Conservation (phyloP, 2,888 invertebrate genomes). For the Callinectes sapidus region DNA sequence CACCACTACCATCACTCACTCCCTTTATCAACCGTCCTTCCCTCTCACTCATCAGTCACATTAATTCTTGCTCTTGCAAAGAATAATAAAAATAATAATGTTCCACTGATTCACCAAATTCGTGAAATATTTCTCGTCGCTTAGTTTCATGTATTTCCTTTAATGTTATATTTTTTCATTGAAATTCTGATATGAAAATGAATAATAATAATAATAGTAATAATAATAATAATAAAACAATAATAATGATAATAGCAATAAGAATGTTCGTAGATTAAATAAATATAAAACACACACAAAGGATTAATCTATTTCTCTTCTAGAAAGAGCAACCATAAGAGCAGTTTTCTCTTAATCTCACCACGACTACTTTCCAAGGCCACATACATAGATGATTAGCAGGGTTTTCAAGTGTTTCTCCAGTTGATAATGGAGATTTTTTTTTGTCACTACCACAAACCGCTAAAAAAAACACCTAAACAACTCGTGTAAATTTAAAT, state of each 20-base stretch:
- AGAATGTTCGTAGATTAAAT: not conserved
- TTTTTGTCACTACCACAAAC: no score
- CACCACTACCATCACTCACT: not conserved
- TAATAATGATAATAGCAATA: not conserved
- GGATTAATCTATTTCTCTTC: no score
- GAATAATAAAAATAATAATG: no score
- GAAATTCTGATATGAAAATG: not conserved
- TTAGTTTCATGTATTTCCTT: not conserved
- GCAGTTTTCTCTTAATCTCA: no score
- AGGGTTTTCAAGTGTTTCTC: no score
- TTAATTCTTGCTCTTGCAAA: not conserved
- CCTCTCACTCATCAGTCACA: slow-evolving; percentile 18
- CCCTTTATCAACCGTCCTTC: not conserved
- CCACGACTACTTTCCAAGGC: no score
- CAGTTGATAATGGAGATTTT: no score
- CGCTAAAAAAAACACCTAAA: no score
- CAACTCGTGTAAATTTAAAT: no score
- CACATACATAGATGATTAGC: no score
- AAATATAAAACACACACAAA: not conserved
- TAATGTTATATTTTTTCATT: not conserved
- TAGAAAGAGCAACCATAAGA: no score
- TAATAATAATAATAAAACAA: not conserved
- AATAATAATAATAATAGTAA: not conserved
- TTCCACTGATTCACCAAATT: not conserved
- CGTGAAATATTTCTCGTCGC: not conserved